phyloP scores from a whole-genome alignment of 2,113 vertebrate species.

The Dasyornis broadbenti region DNA sequence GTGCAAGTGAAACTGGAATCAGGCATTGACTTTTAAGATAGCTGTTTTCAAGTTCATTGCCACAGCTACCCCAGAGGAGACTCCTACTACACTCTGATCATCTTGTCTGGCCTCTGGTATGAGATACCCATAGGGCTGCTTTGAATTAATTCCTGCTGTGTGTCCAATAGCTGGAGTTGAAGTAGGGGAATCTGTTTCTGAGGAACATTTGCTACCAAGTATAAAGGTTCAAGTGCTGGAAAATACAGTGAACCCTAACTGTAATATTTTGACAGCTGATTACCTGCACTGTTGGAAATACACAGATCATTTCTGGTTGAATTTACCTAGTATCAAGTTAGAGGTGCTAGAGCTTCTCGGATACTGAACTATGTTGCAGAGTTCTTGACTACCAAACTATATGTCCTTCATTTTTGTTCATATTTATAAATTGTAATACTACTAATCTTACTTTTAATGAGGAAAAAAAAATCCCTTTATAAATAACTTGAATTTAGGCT shows the following conservation, averaged over 20 bases:
- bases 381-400: not conserved
- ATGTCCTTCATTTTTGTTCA: not conserved
- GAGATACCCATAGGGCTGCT: not conserved
- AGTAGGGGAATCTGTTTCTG: not conserved
- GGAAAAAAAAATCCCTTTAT: not conserved
- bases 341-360: not conserved
- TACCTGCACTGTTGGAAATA: conserved; percentile 25
- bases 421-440: not conserved
- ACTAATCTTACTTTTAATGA: not conserved
- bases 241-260: not conserved
- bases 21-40: not conserved
- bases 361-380: not conserved
- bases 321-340: not conserved
- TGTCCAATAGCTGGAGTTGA: not conserved
- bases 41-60: conserved; percentile 58
- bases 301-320: not conserved
- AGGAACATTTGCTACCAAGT: not conserved
- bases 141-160: conserved; percentile 1
- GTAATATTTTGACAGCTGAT: conserved; percentile 31
- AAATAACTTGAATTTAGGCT: not conserved
- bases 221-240: not conserved
- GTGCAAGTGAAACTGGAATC: not conserved
- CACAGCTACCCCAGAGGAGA: conserved; percentile 9
- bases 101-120: not conserved
- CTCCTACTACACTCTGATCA: not conserved